These are phyloP conservation scores for Thymelicus lineola DNA, from an alignment of 2,888 invertebrate genomes.

Conservation along the genomic window DNA sequence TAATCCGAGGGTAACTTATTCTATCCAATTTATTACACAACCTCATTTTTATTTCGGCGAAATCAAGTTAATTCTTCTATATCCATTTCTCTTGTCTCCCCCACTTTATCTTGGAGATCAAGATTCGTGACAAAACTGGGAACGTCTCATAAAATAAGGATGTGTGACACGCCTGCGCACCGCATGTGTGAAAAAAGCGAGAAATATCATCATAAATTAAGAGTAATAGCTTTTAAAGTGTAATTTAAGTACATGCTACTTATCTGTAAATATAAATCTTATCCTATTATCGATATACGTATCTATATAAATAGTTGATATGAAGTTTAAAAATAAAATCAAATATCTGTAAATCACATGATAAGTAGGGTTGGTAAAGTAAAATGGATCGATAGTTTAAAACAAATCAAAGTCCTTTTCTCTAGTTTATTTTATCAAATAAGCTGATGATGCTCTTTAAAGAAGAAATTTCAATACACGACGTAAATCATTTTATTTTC, in stretches of 20 bases:
- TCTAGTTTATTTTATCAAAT: too few species aligned
- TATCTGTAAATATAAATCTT: constrained; percentile 1
- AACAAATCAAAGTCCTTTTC: too few species aligned
- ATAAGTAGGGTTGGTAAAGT: too few species aligned
- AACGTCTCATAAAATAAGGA: constrained; percentile 52
- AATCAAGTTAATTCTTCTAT: constrained; percentile 54
- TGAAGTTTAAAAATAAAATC: too few species aligned
- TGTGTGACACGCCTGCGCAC: constrained; percentile 46
- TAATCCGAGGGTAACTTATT: constrained; percentile 9
- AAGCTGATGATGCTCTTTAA: too few species aligned
- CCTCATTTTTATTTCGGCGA: constrained; percentile 47
- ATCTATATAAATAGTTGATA: neutral
- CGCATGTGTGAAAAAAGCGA: constrained; percentile 34
- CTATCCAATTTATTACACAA: constrained; percentile 39
- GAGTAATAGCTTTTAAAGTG: constrained; percentile 25
- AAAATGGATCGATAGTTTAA: too few species aligned
- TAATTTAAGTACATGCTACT: neutral
- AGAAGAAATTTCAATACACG: too few species aligned
- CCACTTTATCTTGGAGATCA: constrained; percentile 50
- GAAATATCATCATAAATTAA: constrained; percentile 23
- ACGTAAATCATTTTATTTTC: too few species aligned
- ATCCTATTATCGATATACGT: neutral
- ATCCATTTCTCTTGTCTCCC: constrained; percentile 52
- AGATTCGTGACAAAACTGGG: constrained; percentile 60
- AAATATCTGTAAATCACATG: too few species aligned